Evolutionary conservation across 1,140 invertebrate genomes (phyloP).

Genomic region (Ips typographus): DNA sequence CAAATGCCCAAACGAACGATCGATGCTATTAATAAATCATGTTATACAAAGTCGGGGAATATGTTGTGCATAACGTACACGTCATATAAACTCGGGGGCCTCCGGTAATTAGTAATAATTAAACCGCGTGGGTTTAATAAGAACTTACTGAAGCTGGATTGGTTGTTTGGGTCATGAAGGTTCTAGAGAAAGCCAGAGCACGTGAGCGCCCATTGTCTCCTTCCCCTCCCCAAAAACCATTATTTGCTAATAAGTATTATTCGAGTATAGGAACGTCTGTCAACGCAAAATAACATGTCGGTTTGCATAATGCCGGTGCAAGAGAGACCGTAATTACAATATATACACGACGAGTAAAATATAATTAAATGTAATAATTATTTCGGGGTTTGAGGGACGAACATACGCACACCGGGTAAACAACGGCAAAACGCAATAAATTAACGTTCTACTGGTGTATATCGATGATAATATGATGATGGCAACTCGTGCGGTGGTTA

Average conservation of each 20-base stretch:
- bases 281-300: background rate
- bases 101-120: constrained; percentile 8
- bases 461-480: no score
- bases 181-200: no score
- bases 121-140: background rate
- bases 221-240: no score
- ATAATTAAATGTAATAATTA: constrained; percentile 5
- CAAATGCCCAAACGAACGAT: background rate
- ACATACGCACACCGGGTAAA: background rate
- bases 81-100: constrained; percentile 4
- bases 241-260: constrained; percentile 9
- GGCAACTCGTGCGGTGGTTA: background rate
- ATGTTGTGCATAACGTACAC: constrained; percentile 10
- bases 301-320: background rate
- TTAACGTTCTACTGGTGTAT: no score
- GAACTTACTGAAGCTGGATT: no score
- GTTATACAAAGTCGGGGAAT: constrained; percentile 32
- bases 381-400: background rate
- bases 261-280: background rate
- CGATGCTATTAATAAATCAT: constrained; percentile 38
- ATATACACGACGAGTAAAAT: background rate
- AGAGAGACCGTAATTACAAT: background rate
- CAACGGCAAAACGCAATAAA: background rate
- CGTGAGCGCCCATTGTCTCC: no score
- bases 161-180: no score